These are phyloP conservation scores for Aeoliscus strigatus DNA, from an alignment of 2,797 vertebrate species.

Conservation along the genomic window DNA sequence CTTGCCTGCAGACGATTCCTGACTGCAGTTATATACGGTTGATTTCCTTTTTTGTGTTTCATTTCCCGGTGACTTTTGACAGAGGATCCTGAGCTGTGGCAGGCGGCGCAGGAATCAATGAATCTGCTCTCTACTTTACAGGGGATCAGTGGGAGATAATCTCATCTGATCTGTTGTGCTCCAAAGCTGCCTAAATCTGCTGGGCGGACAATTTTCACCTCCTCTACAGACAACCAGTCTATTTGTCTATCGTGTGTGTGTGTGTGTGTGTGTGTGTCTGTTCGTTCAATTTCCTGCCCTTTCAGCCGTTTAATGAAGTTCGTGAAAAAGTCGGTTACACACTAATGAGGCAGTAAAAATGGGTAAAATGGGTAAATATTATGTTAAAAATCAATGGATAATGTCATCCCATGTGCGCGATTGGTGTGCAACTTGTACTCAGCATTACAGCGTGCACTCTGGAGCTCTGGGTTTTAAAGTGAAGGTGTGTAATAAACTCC, in stretches of 20 bases:
- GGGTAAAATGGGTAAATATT: too few species aligned
- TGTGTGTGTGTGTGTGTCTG: conserved; percentile 3
- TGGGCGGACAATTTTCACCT: conserved; percentile 55
- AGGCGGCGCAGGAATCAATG: conserved; percentile 52
- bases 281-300: too few species aligned
- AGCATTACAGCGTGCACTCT: too few species aligned
- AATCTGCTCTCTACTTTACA: conserved; percentile 53
- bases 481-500: conserved; percentile 10
- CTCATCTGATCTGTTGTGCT: conserved; percentile 65
- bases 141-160: conserved; percentile 64
- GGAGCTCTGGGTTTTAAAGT: conserved; percentile 1
- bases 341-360: too few species aligned
- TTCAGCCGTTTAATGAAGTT: background rate
- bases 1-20: background rate
- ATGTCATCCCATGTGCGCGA: too few species aligned
- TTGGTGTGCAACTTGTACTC: too few species aligned
- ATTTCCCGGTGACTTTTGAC: conserved; percentile 32
- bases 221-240: conserved; percentile 18
- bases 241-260: conserved; percentile 9
- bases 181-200: conserved; percentile 65
- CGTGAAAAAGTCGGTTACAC: too few species aligned
- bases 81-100: conserved; percentile 14
- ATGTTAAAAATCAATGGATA: too few species aligned
- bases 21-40: too few species aligned
- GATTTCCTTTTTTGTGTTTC: background rate